Evolutionary conservation across 2,113 vertebrate genomes (phyloP).

Genomic region (Elgaria multicarinata): DNA sequence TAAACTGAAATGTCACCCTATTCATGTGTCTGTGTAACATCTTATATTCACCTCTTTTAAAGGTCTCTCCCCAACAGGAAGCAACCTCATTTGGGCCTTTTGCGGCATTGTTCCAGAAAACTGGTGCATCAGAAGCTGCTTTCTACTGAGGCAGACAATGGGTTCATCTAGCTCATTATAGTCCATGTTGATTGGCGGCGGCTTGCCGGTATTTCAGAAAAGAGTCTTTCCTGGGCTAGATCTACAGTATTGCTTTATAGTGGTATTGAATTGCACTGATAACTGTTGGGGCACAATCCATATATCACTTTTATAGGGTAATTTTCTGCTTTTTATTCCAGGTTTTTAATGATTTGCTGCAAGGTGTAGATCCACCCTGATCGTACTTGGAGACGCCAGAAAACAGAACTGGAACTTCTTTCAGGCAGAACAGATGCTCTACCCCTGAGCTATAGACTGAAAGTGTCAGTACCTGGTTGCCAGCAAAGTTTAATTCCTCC

Average conservation of each 20-base stretch:
- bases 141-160: not conserved
- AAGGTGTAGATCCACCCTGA: no score
- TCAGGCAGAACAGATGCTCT: not conserved
- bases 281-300: no score
- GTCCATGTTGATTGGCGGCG: not conserved
- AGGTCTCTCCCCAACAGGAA: conserved; percentile 67
- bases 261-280: no score
- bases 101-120: not conserved
- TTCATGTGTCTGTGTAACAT: conserved; percentile 47
- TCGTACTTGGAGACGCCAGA: not conserved
- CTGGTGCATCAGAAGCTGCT: not conserved
- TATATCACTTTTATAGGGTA: no score
- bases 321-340: no score
- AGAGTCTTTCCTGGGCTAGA: not conserved
- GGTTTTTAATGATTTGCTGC: no score
- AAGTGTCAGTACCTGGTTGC: not conserved
- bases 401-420: not conserved
- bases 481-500: not conserved
- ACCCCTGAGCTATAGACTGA: not conserved
- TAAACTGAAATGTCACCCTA: conserved; percentile 79
- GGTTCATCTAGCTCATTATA: not conserved
- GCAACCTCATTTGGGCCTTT: conserved; percentile 53
- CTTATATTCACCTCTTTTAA: conserved; percentile 63
- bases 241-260: no score
- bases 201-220: not conserved